Evolutionary conservation across 2,113 vertebrate species (phyloP).

Genomic region (Elachura formosa): DNA sequence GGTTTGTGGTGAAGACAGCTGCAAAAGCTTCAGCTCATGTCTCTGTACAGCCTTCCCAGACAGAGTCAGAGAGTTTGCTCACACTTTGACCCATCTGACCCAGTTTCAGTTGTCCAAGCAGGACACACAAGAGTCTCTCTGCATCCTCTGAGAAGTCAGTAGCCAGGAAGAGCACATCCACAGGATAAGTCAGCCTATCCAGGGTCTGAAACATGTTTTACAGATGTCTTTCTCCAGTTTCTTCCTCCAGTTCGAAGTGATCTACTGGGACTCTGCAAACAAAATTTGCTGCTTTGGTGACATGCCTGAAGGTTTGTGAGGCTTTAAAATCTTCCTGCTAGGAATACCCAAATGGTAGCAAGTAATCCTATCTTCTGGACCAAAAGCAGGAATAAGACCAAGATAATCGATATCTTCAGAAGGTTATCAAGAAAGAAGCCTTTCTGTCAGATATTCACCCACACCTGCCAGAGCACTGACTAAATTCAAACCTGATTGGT

Average conservation of each 20-base stretch:
- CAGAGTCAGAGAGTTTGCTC: not conserved
- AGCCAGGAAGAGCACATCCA: not conserved
- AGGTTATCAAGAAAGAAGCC: not conserved
- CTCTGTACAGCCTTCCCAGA: not conserved
- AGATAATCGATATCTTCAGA: not conserved
- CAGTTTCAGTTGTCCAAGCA: not conserved
- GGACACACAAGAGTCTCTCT: not conserved
- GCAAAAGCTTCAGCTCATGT: not conserved
- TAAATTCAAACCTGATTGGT: not conserved
- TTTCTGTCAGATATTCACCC: not conserved
- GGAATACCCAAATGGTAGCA: not conserved
- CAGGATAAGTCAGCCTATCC: not conserved
- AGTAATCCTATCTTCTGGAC: not conserved
- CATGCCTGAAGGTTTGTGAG: not conserved
- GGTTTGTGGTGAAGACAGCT: not conserved
- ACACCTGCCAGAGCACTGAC: not conserved
- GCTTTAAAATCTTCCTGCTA: not conserved
- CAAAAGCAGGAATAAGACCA: not conserved
- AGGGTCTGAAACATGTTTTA: not conserved
- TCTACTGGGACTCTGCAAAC: not conserved
- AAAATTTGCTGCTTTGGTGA: not conserved
- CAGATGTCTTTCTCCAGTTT: not conserved
- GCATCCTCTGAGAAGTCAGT: not conserved
- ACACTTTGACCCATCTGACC: accelerated
- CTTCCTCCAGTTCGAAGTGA: not conserved